Conservation (phyloP, 2,113 vertebrate species). For the Columbina picui region DNA sequence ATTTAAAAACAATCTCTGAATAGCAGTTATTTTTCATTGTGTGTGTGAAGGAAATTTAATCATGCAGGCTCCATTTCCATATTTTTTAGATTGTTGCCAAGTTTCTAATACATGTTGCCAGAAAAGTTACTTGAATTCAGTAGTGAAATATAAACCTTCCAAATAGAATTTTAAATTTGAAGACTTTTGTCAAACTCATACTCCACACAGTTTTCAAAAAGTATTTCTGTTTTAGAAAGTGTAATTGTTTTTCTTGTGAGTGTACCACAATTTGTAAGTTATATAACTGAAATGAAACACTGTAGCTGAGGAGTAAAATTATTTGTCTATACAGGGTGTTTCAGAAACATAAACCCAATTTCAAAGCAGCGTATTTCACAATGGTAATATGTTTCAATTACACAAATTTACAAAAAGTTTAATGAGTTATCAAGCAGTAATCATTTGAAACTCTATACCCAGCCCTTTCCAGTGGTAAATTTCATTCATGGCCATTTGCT, state of each 20-base stretch:
- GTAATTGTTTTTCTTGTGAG: not conserved
- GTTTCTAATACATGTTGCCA: not conserved
- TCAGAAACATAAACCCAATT: no score
- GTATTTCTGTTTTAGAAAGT: not conserved
- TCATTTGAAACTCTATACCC: no score
- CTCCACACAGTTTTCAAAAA: not conserved
- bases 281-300: not conserved
- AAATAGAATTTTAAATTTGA: not conserved
- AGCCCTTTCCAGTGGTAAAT: no score
- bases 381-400: no score
- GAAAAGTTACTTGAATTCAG: not conserved
- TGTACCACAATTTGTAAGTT: not conserved
- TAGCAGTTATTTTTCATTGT: conserved; percentile 36
- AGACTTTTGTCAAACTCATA: not conserved
- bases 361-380: no score
- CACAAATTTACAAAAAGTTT: no score
- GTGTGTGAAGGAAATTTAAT: conserved; percentile 29
- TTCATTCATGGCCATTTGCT: no score
- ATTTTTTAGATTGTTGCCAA: conserved; percentile 25
- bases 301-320: not conserved
- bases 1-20: conserved; percentile 45
- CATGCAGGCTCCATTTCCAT: conserved; percentile 10
- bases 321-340: not conserved
- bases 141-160: conserved; percentile 8
- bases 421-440: no score